These are phyloP conservation scores for Drosophila prolongata DNA, from an alignment of 2,888 invertebrate genomes.

Conservation along the genomic window DNA sequence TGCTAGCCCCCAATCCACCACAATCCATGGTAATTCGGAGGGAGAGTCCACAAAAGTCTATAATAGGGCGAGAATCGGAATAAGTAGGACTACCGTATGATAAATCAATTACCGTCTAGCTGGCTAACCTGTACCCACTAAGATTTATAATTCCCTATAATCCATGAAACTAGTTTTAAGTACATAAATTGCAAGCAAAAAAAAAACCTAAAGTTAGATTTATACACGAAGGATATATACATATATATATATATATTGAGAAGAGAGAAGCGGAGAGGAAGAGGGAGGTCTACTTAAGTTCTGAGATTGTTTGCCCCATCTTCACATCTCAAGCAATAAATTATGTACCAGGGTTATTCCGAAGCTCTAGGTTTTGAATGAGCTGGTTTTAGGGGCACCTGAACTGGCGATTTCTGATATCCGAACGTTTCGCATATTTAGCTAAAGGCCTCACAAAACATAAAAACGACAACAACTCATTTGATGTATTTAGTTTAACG, in stretches of 20 bases:
- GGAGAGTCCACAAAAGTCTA: constrained; percentile 12
- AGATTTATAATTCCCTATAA: constrained; percentile 24
- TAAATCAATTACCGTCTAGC: constrained; percentile 32
- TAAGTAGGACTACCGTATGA: constrained; percentile 20
- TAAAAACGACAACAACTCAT: constrained; percentile 43
- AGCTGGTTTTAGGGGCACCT: neutral
- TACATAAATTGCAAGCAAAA: constrained; percentile 21
- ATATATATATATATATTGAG: constrained; percentile 24
- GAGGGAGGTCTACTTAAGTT: constrained; percentile 5
- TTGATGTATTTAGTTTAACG: constrained; percentile 47
- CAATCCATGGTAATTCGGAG: constrained; percentile 18
- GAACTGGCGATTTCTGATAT: neutral
- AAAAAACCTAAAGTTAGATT: constrained; percentile 26
- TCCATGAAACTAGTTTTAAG: constrained; percentile 31
- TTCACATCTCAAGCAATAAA: constrained; percentile 19
- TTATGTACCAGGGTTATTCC: constrained; percentile 9
- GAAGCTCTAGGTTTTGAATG: neutral
- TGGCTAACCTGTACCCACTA: constrained; percentile 19
- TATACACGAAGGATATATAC: constrained; percentile 27
- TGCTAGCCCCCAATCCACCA: constrained; percentile 28
- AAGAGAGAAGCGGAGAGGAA: neutral
- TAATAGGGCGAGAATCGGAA: constrained; percentile 23
- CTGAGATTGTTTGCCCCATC: constrained; percentile 19
- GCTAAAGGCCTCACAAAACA: constrained; percentile 16
- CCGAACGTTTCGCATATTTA: neutral